Evolutionary conservation across 2,113 vertebrate genomes (phyloP), one percentile per base, ranked within the genome.

Genomic region (Myiagra hebetior): DNA sequence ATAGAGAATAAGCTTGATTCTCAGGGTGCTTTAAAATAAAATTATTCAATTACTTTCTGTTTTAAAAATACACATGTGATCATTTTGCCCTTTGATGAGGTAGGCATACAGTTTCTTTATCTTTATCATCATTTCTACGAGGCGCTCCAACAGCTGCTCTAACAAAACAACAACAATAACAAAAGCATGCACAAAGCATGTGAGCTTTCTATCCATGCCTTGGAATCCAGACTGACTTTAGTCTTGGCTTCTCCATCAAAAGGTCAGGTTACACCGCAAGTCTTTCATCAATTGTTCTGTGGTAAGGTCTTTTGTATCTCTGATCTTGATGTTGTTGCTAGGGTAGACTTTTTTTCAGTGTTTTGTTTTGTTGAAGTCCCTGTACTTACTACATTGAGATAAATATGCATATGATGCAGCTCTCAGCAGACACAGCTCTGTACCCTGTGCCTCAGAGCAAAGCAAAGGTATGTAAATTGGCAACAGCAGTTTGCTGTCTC

Each of bases 381-480:
- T 84, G 22, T 88, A 74, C 60, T 84, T 86, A 57, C 2, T 72
- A 65, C 18, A 39, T 33, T 42, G 46, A 84, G 42, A 91, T 91
- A 89, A 95, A 88, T 62, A 79, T 62, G 75, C 31, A 15, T 62
- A 41, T 44, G 79, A 64, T 24, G 26, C 30, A 53, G 37, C 62
- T 95, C 60, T 53, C 41, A 28, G 13, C 35, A 67, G 85, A 77
- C n/a, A 63, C 37, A 55, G 28, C 33, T 82, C 53, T 74, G 13
- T 2, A 18, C 47, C 56, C 89, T 28, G n/a, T 20, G 55, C 37
- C 63, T 72, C 90, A 42, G 37, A 55, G 56, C 52, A 57, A 86
- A 80, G 69, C 35, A 74, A 91, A 95, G 67, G 85, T 80, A 83
- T 88, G 78, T 63, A 92, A 65, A 93, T 92, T 81, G 63, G 56